Conservation (phyloP, 2,888 invertebrate species). For the Platycheirus rosarum region DNA sequence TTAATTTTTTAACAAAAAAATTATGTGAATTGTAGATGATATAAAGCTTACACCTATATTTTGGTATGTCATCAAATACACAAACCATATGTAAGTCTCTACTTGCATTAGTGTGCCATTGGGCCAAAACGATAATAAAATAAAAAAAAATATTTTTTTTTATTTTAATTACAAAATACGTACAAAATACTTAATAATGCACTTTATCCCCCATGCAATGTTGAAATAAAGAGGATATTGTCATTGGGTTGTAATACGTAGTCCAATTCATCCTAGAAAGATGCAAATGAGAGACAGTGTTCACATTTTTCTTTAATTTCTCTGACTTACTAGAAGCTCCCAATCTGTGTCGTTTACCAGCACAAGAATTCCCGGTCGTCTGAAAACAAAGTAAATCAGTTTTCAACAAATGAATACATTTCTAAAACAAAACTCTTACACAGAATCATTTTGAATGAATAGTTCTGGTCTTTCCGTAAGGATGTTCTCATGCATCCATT, state of each 20-base stretch:
- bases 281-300: conserved; percentile 79
- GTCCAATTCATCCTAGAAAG: conserved; percentile 85
- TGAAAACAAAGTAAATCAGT: conserved; percentile 74
- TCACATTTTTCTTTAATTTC: neutral
- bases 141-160: no score
- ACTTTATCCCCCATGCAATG: conserved; percentile 90
- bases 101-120: neutral
- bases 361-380: conserved; percentile 95
- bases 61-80: conserved; percentile 25
- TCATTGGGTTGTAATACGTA: conserved; percentile 88
- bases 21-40: conserved; percentile 26
- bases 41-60: neutral
- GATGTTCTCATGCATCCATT: conserved; percentile 93
- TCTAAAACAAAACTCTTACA: conserved; percentile 79
- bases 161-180: neutral
- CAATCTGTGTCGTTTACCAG: conserved; percentile 97
- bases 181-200: conserved; percentile 1
- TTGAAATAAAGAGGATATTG: conserved; percentile 91
- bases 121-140: no score
- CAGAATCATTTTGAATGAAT: conserved; percentile 83
- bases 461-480: conserved; percentile 92
- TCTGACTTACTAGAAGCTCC: conserved; percentile 88
- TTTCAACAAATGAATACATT: no score
- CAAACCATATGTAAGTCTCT: conserved; percentile 30
- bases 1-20: conserved; percentile 20